Conservation (phyloP, 2,113 vertebrate species). For the Eulacestoma nigropectus region DNA sequence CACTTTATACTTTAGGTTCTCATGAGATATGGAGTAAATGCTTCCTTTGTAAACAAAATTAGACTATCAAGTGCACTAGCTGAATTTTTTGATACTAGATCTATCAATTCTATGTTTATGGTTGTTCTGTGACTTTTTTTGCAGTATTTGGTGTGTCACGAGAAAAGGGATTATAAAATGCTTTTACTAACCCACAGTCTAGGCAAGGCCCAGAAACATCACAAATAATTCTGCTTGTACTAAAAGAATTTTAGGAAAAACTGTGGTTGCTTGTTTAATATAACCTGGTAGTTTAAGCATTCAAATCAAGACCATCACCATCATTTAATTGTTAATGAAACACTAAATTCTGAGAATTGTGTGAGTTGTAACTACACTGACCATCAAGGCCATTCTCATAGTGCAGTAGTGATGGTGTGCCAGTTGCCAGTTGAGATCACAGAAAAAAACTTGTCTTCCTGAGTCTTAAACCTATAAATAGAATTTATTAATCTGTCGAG, state of each 20-base stretch:
- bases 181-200: neutral
- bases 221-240: neutral
- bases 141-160: neutral
- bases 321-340: neutral
- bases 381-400: neutral
- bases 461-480: neutral
- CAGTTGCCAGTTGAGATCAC: neutral
- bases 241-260: neutral
- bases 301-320: neutral
- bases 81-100: neutral
- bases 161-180: neutral
- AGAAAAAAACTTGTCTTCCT: neutral
- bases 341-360: neutral
- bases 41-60: neutral
- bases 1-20: neutral
- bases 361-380: neutral
- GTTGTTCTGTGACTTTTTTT: neutral
- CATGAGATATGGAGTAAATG: accelerated
- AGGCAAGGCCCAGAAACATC: neutral
- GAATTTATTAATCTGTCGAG: neutral
- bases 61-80: neutral
- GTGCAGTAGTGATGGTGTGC: neutral
- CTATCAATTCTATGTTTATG: neutral
- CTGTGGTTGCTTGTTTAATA: neutral
- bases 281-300: neutral